phyloP scores from a whole-genome alignment of 1,140 invertebrate species.

The Macrosteles quadrilineatus region DNA sequence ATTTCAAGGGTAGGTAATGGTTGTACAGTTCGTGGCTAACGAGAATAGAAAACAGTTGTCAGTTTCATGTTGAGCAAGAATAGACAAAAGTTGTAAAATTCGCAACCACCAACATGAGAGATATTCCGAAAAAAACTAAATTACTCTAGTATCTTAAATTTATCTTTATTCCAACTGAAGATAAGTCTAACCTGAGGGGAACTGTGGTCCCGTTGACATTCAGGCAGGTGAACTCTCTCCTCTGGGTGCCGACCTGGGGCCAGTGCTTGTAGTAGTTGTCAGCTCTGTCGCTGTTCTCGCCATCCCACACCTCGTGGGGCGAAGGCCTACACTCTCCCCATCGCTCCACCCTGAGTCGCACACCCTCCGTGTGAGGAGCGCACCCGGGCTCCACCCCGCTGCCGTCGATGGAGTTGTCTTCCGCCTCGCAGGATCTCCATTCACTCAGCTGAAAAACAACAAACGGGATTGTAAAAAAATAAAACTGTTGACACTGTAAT shows the following conservation, averaged over 20 bases:
- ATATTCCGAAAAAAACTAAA: too few species aligned
- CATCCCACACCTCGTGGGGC: constrained; percentile 36
- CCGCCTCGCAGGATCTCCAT: constrained; percentile 45
- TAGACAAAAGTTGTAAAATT: too few species aligned
- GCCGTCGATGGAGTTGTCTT: constrained; percentile 31
- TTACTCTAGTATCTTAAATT: too few species aligned
- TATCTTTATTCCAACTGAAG: too few species aligned
- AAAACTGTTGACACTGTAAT: too few species aligned
- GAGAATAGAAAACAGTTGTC: too few species aligned
- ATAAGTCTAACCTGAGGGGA: constrained; percentile 10
- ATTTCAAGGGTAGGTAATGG: too few species aligned
- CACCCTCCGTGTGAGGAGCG: constrained; percentile 31
- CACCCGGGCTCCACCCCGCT: constrained; percentile 34
- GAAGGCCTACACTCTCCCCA: constrained; percentile 42
- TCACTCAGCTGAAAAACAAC: constrained; percentile 44
- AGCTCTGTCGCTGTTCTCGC: constrained; percentile 34
- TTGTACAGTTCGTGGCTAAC: too few species aligned
- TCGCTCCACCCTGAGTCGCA: constrained; percentile 42
- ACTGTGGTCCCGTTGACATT: constrained; percentile 41
- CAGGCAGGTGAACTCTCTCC: constrained; percentile 47
- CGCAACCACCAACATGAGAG: too few species aligned
- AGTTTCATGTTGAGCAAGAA: too few species aligned
- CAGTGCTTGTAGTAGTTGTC: constrained; percentile 47
- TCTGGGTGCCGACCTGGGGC: constrained; percentile 50
- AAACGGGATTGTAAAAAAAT: not conserved